Conservation (phyloP, 1,140 invertebrate species). For the Halesus radiatus region DNA sequence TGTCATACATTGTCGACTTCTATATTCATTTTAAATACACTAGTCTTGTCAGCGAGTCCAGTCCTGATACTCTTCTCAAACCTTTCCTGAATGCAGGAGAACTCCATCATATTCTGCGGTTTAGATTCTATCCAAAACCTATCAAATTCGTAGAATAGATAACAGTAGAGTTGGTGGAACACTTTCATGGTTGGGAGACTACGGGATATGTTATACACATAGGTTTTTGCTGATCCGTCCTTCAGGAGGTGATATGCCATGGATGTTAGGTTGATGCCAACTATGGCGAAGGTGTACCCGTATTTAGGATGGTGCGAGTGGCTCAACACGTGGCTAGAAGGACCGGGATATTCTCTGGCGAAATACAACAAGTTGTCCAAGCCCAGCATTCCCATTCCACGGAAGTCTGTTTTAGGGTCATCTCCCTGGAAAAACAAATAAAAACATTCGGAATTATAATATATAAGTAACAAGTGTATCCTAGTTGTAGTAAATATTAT, state of each 20-base stretch:
- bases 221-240: constrained; percentile 88
- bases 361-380: constrained; percentile 94
- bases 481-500: no score
- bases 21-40: constrained; percentile 82
- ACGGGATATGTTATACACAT: constrained; percentile 91
- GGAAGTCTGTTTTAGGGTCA: constrained; percentile 97
- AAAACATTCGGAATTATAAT: no score
- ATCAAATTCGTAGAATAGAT: constrained; percentile 94
- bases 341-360: constrained; percentile 83
- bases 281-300: constrained; percentile 91
- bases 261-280: constrained; percentile 95
- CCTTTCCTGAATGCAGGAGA: constrained; percentile 86
- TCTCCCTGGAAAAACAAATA: constrained; percentile 79
- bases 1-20: constrained; percentile 76
- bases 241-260: constrained; percentile 88
- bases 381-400: constrained; percentile 97
- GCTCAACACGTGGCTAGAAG: constrained; percentile 85
- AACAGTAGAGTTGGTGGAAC: constrained; percentile 96
- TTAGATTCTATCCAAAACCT: constrained; percentile 93
- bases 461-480: no score
- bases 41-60: constrained; percentile 75
- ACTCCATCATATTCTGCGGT: constrained; percentile 95
- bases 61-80: constrained; percentile 83
- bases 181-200: constrained; percentile 79
- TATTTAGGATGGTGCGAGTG: constrained; percentile 91